Base-by-base conservation (phyloP, 2,113 vertebrate species). In the Hippocampus abdominalis region DNA sequence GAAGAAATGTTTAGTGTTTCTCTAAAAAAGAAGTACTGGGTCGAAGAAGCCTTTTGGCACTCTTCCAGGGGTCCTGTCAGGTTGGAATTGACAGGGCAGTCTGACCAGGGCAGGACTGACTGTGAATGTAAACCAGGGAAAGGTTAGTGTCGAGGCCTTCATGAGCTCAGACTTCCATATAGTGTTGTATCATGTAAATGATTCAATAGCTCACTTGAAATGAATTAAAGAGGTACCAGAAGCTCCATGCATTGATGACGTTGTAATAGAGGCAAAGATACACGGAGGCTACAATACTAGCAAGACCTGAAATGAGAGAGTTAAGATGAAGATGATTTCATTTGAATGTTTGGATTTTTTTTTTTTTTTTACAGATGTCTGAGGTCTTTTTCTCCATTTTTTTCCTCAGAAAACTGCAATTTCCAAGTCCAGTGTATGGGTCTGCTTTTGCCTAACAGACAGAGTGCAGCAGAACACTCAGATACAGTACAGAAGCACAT, bases 181-280 rank as follows among this genome's bases (percentile, higher is more conserved):
- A 63, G 2, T 12, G 56, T 21, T 1, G 21, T 4, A 60, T 46
- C 13, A 1, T 3, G 29, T 9, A 54, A 27, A 15, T 66, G 21
- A 67, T 32, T 48, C 4, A 57, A 40, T 12, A 57, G 72, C 93
- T 71, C 54, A 98, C 96, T 94, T 98, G 96, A 87, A 98, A 98
- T 75, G 96, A 98, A 82, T 98, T 91, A 86, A 98, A 98, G 82
- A 98, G 91, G 84, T 98, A 98, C 96, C 96, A 98, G 91, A 98
- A 97, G 80, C 93, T 94, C 96, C 96, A 98, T 68, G 94, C 94
- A 0, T 94, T 98, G 83, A 98, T 93, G 79, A 96, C 84, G 0
- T 98, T 98, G 93, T 98, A 98, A 88, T 98, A 98, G 74, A 94
- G 92, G 86, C 93, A 94, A 8, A 97, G 89, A 87, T 96, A 98